Conservation (phyloP, 2,888 invertebrate genomes). For the Cerceris rybyensis region DNA sequence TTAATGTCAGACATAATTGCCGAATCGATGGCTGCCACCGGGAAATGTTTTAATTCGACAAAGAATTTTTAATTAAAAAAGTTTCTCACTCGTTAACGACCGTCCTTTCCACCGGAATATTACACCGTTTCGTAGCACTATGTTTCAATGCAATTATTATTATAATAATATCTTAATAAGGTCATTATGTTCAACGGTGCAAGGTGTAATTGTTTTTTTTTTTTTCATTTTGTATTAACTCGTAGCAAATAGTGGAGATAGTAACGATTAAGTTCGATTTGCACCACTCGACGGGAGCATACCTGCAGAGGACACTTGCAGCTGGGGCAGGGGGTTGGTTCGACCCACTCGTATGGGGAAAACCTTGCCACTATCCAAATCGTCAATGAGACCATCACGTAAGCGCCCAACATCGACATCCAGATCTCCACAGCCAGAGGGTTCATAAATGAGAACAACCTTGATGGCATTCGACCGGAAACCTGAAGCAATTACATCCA, state of each 20-base stretch:
- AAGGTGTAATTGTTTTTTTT: too few relatives aligned
- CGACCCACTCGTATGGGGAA: conserved; percentile 92
- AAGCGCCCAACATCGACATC: conserved; percentile 90
- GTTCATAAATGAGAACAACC: conserved; percentile 92
- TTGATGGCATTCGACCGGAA: conserved; percentile 86
- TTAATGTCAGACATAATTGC: too few relatives aligned
- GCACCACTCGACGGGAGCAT: conserved; percentile 77
- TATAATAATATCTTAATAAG: too few relatives aligned
- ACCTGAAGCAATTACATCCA: conserved; percentile 80
- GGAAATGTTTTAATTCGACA: too few relatives aligned
- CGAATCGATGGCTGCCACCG: too few relatives aligned
- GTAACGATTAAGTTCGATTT: conserved; percentile 3
- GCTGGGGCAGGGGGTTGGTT: conserved; percentile 84
- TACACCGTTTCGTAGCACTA: too few relatives aligned
- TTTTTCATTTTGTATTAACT: too few relatives aligned
- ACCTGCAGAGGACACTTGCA: conserved; percentile 82
- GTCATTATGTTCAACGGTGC: too few relatives aligned
- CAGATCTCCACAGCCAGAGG: conserved; percentile 93
- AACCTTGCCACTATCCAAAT: conserved; percentile 94
- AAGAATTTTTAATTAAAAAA: too few relatives aligned
- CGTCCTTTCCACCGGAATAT: too few relatives aligned
- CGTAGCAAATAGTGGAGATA: neutral
- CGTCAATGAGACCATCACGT: conserved; percentile 89
- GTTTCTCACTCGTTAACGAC: too few relatives aligned
- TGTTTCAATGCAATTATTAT: too few relatives aligned